phyloP scores from a whole-genome alignment of 2,797 vertebrate genomes.

The Micrastur ruficollis region DNA sequence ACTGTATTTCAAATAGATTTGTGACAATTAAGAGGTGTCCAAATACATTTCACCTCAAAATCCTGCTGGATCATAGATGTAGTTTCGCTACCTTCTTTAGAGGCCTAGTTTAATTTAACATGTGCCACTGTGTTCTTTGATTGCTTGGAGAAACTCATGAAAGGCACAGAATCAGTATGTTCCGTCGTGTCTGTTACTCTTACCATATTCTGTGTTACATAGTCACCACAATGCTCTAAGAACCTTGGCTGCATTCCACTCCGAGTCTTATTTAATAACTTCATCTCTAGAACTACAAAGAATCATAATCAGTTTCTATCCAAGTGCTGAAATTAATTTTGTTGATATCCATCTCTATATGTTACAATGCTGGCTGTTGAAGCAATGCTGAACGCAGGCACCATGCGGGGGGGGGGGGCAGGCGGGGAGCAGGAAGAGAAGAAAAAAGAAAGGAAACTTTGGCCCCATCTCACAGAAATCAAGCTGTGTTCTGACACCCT shows the following conservation, averaged over 20 bases:
- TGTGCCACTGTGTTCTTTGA: neutral
- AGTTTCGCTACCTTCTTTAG: neutral
- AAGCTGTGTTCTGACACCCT: neutral
- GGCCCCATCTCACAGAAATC: conserved; percentile 33
- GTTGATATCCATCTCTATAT: conserved; percentile 6
- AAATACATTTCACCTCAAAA: neutral
- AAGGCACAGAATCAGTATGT: neutral
- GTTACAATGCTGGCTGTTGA: conserved; percentile 26
- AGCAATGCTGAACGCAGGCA: conserved; percentile 45
- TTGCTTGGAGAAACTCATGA: neutral
- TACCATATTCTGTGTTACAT: neutral
- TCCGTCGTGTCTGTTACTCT: neutral
- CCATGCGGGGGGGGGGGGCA: neutral
- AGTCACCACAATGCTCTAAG: neutral
- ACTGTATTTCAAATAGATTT: neutral
- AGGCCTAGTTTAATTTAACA: neutral
- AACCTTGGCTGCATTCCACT: conserved; percentile 3
- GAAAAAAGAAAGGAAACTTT: neutral
- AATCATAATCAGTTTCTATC: conserved; percentile 33
- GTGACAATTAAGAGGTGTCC: neutral
- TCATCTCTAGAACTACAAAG: conserved; percentile 43
- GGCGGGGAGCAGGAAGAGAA: neutral
- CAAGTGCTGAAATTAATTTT: conserved; percentile 47
- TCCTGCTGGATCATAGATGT: neutral
- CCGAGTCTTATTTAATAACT: neutral